Percentiles rank a stretch among this genome's conserved stretches.
These are phyloP conservation scores for Acanthopleura granulata DNA, from an alignment of 2,888 invertebrate species.

Conservation along the genomic window DNA sequence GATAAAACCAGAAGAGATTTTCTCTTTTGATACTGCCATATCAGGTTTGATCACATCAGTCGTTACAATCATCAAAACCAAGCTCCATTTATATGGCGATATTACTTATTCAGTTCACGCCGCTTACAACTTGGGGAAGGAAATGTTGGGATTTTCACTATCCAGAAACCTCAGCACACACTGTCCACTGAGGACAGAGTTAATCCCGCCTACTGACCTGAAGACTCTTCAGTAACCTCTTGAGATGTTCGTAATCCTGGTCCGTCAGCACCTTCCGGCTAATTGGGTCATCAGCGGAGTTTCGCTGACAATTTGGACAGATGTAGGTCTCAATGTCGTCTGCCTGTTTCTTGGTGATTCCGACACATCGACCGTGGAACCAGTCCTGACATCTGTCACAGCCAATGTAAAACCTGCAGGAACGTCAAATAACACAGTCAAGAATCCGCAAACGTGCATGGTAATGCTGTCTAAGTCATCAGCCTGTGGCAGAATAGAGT, in stretches of 20 bases:
- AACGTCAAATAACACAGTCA: not conserved
- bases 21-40: too few relatives aligned
- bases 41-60: too few relatives aligned
- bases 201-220: slow-evolving; percentile 74
- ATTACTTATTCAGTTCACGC: too few relatives aligned
- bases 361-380: slow-evolving; percentile 98
- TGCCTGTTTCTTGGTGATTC: slow-evolving; percentile 72
- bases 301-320: slow-evolving; percentile 94
- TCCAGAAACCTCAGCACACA: not conserved
- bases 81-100: too few relatives aligned
- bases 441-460: too few relatives aligned
- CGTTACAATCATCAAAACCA: too few relatives aligned
- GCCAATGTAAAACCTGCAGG: slow-evolving; percentile 93
- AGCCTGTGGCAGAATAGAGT: too few relatives aligned
- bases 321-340: slow-evolving; percentile 96
- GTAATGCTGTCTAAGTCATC: too few relatives aligned
- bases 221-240: slow-evolving; percentile 89
- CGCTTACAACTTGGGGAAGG: too few relatives aligned
- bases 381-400: slow-evolving; percentile 99
- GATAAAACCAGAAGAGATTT: too few relatives aligned
- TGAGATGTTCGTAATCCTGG: slow-evolving; percentile 77
- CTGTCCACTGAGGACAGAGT: not conserved
- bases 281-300: slow-evolving; percentile 76
- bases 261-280: slow-evolving; percentile 51
- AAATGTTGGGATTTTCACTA: not conserved